These are phyloP conservation scores for Loxodonta africana DNA, from an alignment of 2,113 vertebrate species.

Conservation along the genomic window DNA sequence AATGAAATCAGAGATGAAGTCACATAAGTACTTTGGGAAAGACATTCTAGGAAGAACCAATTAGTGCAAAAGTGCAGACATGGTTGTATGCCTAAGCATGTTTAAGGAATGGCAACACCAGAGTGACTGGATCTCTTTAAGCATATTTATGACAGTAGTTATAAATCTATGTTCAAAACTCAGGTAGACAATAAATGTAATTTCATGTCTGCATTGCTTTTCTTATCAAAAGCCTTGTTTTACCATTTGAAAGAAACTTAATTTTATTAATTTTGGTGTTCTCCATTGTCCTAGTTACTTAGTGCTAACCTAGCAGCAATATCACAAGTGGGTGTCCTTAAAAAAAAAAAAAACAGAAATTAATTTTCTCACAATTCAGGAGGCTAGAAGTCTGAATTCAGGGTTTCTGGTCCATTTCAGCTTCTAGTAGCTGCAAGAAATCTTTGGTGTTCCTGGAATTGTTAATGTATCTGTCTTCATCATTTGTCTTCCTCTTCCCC, in stretches of 20 bases:
- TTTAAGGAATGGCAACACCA: not conserved
- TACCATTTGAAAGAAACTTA: not conserved
- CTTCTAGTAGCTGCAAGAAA: not conserved
- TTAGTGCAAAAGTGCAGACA: not conserved
- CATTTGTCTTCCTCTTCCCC: too few species aligned
- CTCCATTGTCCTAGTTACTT: too few species aligned
- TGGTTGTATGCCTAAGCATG: not conserved
- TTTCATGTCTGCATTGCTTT: not conserved
- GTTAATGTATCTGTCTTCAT: too few species aligned
- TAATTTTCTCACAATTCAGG: not conserved
- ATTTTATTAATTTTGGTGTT: not conserved
- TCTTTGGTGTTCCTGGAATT: too few species aligned
- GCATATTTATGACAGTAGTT: not conserved
- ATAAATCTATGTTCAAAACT: not conserved
- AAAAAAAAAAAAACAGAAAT: too few species aligned
- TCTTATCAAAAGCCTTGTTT: not conserved
- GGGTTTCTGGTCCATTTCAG: not conserved
- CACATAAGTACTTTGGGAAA: not conserved
- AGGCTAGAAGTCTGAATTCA: not conserved
- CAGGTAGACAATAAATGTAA: not conserved
- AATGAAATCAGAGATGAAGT: not conserved
- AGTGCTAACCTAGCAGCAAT: too few species aligned
- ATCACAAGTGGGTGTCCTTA: too few species aligned
- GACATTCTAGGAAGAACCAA: not conserved
- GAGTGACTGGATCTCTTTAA: not conserved